Percentiles rank a stretch among this genome's conserved stretches.
Conservation (phyloP, 1,140 invertebrate genomes). For the Ostrea edulis region DNA sequence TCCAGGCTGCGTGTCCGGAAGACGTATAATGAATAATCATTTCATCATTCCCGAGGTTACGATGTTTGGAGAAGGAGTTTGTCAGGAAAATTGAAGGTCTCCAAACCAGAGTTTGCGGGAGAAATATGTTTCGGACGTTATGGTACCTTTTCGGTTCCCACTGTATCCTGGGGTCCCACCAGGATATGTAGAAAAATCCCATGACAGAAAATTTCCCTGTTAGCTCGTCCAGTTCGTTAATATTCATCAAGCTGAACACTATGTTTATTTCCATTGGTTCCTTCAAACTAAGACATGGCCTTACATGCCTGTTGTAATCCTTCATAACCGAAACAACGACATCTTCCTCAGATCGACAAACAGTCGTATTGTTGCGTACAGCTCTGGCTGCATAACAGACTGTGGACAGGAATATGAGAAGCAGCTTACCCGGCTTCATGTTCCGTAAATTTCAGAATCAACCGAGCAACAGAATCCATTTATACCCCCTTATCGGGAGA, state of each 20-base stretch:
- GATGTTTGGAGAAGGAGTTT: constrained; percentile 49
- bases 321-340: not conserved
- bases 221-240: constrained; percentile 58
- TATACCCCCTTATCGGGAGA: not conserved
- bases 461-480: not conserved
- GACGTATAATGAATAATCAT: constrained; percentile 41
- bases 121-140: not conserved
- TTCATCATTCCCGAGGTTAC: constrained; percentile 44
- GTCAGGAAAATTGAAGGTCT: constrained; percentile 50
- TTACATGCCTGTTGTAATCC: not conserved
- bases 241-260: not conserved
- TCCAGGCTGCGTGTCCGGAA: constrained; percentile 45
- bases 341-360: not conserved
- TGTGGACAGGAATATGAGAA: not conserved
- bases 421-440: not conserved
- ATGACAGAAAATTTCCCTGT: constrained; percentile 56
- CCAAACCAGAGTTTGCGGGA: constrained; percentile 54
- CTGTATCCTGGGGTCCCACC: constrained; percentile 42
- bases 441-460: not conserved
- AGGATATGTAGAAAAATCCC: constrained; percentile 51
- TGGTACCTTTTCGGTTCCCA: constrained; percentile 14
- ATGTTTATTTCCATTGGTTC: not conserved
- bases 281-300: not conserved
- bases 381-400: not conserved
- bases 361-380: not conserved